These are phyloP conservation scores for Drosophila serrata DNA, from an alignment of 1,140 invertebrate species.

Conservation along the genomic window DNA sequence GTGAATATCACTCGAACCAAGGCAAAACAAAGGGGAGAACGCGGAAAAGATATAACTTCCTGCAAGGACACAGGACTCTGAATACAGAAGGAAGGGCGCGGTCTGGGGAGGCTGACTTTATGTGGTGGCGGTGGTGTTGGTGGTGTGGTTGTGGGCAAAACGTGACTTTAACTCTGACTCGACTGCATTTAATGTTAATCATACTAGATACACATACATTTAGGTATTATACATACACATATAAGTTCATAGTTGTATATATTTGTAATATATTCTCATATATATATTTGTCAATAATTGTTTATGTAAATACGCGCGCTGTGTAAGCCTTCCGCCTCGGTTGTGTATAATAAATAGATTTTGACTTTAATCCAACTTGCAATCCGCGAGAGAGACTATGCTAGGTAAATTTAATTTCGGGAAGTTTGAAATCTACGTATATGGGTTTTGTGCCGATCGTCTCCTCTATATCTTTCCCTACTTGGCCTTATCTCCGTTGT, in stretches of 20 bases:
- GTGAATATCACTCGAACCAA: conserved; percentile 67
- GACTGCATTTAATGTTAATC: conserved; percentile 54
- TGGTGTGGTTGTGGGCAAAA: conserved; percentile 34
- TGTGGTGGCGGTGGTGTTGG: conserved; percentile 9
- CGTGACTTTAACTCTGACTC: conserved; percentile 47
- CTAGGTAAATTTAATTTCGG: conserved; percentile 72
- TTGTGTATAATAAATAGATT: conserved; percentile 74
- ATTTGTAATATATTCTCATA: conserved; percentile 64
- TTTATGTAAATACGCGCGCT: conserved; percentile 67
- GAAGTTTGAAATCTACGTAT: conserved; percentile 81
- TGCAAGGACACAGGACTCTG: conserved; percentile 6
- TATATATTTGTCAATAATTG: conserved; percentile 68
- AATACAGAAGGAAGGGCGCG: conserved; percentile 8
- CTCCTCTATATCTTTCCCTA: conserved; percentile 12
- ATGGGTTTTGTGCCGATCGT: conserved; percentile 59
- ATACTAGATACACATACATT: conserved; percentile 60
- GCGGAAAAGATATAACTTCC: conserved; percentile 1
- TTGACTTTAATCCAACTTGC: conserved; percentile 62
- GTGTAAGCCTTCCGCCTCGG: conserved; percentile 47
- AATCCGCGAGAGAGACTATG: conserved; percentile 36
- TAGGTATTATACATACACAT: conserved; percentile 63
- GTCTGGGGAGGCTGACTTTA: conserved; percentile 19
- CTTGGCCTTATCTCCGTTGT: conserved; percentile 59
- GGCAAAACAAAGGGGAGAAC: conserved; percentile 18
- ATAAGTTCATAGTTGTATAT: conserved; percentile 68